A percentile compares a stretch with the other conserved stretches of the same genome.
These are phyloP conservation scores for Oconnorella tubifera DNA, from an alignment of 2,888 invertebrate genomes.

Conservation along the genomic window DNA sequence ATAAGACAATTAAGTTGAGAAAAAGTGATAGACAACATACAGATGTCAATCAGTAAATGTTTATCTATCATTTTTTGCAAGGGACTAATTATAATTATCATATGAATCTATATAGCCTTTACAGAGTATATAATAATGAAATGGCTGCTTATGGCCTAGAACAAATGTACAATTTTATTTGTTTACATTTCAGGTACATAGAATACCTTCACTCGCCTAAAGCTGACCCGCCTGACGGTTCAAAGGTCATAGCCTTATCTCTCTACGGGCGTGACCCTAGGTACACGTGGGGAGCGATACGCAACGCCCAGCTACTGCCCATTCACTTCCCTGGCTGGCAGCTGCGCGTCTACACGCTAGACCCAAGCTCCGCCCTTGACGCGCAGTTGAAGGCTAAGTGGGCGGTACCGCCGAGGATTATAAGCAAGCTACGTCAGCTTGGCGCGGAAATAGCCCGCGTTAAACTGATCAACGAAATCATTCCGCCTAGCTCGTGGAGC, in stretches of 20 bases:
- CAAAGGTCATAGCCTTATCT: not conserved
- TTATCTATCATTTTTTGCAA: too few species aligned
- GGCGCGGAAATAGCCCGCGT: too few species aligned
- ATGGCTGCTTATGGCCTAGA: too few species aligned
- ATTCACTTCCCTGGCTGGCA: not conserved
- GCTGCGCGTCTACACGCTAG: not conserved
- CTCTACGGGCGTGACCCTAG: not conserved
- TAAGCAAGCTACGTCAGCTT: not conserved
- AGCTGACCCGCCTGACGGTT: not conserved
- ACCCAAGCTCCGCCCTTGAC: not conserved
- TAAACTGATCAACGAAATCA: too few species aligned
- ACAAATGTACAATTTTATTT: too few species aligned
- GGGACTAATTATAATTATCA: too few species aligned
- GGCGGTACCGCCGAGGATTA: not conserved
- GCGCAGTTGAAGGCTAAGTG: too few species aligned
- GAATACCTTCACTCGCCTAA: not conserved
- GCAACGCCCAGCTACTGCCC: not conserved
- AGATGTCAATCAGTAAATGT: too few species aligned
- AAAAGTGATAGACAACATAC: too few species aligned
- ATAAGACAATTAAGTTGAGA: too few species aligned
- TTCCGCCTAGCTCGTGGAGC: not conserved
- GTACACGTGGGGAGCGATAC: not conserved
- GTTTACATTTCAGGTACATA: not conserved
- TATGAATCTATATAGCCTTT: too few species aligned
- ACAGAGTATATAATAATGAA: too few species aligned